Evolutionary conservation across 2,888 invertebrate genomes (phyloP), one percentile per base, ranked within the genome.

Genomic region (Drepana falcataria): DNA sequence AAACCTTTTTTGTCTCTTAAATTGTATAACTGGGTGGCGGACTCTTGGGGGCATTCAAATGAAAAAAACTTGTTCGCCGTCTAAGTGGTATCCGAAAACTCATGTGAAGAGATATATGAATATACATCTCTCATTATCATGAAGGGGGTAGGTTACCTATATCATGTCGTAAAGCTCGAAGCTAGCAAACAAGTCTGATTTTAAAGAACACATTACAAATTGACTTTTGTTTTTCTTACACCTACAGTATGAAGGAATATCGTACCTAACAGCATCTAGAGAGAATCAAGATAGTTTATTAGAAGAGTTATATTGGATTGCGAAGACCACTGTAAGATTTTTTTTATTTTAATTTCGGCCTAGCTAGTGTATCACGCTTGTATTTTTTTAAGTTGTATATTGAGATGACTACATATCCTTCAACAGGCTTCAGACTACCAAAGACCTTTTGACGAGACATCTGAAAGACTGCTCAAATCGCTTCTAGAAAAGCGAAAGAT

Each of bases 261-360:
- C 78, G 5, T 83, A 81, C 60, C 65, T 82, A 55, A 72, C 78
- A n/a, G 73, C 70, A 40, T 73, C 79, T n/a, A 49, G 58, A 47
- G 75, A 79, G 61, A 83, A 83, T 66, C 69, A 79, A 52, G 75
- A 84, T 53, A 80, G 66, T 63, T 77, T 90, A 47, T 71, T 87
- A 56, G 89, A 89, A 61, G 89, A 90, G 62, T 68, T 90, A 48
- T 79, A 68, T 62, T 89, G 88, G 87, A 90, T 90, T 56, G 89
- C 89, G 35, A 90, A 90, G 70, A 88, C 85, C 35, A 89, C 90
- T 54, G 90, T 90, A 76, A 85, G 83, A 65, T 59, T 57, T 61
- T 64, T 66, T 64, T 61, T 59, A 56, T 57, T 55, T 61, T 56
- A 48, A 56, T 53, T n/a, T 40, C 9, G 48, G 33, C 35, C 51